Conservation (phyloP, 2,888 invertebrate species). For the Caenorhabditis panamensis region DNA sequence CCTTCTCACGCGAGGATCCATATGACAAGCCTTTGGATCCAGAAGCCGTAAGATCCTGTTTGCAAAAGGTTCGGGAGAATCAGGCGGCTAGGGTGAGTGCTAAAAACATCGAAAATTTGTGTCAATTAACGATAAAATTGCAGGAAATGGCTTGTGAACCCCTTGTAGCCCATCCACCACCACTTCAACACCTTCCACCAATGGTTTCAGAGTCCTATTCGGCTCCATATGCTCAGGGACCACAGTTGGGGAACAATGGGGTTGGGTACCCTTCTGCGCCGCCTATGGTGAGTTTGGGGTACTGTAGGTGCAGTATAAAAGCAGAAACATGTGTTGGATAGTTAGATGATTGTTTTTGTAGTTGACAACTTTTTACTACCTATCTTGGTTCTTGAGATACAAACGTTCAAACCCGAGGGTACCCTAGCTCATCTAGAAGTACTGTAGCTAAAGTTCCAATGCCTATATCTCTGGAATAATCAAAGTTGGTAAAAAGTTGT, state of each 20-base stretch:
- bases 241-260: slow-evolving; percentile 18
- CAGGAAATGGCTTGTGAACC: slow-evolving; percentile 51
- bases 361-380: too few species aligned
- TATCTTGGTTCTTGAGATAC: too few species aligned
- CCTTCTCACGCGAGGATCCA: slow-evolving; percentile 61
- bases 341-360: too few species aligned
- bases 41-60: slow-evolving; percentile 63
- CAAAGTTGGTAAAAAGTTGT: too few species aligned
- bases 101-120: too few species aligned
- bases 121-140: background rate
- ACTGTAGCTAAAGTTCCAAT: too few species aligned
- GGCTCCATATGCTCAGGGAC: slow-evolving; percentile 34
- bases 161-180: slow-evolving; percentile 34
- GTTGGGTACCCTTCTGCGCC: slow-evolving; percentile 43
- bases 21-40: slow-evolving; percentile 68
- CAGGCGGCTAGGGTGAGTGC: slow-evolving; percentile 57
- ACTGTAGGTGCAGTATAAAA: background rate
- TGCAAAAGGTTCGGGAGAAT: slow-evolving; percentile 60
- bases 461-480: too few species aligned
- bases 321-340: too few species aligned
- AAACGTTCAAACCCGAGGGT: too few species aligned
- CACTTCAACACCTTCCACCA: slow-evolving; percentile 21
- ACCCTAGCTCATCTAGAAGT: too few species aligned
- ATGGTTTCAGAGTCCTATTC: slow-evolving; percentile 48
- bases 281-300: slow-evolving; percentile 30